Percentiles rank a stretch among this genome's conserved stretches.
Evolutionary conservation across 2,113 vertebrate species (phyloP).

Genomic region (Eclectus roratus): DNA sequence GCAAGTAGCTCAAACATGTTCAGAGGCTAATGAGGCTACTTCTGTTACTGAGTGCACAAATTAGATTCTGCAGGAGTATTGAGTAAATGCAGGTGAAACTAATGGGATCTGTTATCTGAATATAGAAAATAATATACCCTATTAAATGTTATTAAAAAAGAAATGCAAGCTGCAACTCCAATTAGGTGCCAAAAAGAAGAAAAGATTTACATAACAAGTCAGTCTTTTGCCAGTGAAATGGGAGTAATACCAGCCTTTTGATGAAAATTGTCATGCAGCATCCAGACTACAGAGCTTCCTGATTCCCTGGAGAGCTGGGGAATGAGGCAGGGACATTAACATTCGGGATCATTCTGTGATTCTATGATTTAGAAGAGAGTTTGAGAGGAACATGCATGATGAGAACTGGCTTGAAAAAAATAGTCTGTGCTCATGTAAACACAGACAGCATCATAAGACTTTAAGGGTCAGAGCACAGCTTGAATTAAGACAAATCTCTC

Average conservation of each 20-base stretch:
- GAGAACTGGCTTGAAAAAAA: neutral
- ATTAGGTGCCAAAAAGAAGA: neutral
- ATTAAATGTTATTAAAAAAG: constrained; percentile 7
- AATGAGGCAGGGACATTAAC: neutral
- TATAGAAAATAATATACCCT: constrained; percentile 27
- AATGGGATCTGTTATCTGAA: constrained; percentile 38
- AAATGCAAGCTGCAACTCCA: neutral
- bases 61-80: constrained; percentile 29
- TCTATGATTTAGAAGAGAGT: neutral
- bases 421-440: neutral
- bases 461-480: constrained; percentile 20
- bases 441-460: neutral
- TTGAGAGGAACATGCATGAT: neutral
- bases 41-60: constrained; percentile 10
- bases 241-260: constrained; percentile 7
- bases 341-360: neutral
- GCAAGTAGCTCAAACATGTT: neutral
- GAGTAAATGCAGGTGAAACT: constrained; percentile 39
- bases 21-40: constrained; percentile 34
- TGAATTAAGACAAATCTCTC: constrained; percentile 30
- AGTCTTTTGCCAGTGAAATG: neutral
- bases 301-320: neutral
- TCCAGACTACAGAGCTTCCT: neutral
- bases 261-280: neutral
- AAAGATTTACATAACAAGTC: neutral